Conservation (phyloP, 2,888 invertebrate species). For the Oasisia sp. region DNA sequence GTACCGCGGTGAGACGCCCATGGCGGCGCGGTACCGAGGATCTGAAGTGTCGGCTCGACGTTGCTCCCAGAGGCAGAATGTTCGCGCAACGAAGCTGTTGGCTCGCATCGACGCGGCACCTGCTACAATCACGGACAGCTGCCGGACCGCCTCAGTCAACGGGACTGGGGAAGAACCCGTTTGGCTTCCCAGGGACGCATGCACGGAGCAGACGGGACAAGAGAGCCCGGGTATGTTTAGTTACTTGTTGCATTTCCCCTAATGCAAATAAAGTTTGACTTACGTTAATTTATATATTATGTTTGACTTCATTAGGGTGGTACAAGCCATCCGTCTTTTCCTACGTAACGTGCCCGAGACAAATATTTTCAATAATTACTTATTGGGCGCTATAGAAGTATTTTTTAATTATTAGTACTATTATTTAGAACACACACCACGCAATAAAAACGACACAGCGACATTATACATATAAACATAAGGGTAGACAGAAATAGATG, state of each 20-base stretch:
- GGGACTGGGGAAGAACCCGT: neutral
- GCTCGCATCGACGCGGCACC: neutral
- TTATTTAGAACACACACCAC: no score
- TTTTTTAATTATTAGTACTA: no score
- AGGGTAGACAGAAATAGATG: no score
- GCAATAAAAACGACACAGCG: no score
- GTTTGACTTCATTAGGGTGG: no score
- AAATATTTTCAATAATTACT: no score
- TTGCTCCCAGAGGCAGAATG: neutral
- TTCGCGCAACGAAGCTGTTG: neutral
- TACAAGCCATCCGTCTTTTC: no score
- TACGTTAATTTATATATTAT: neutral
- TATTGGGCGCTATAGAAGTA: no score
- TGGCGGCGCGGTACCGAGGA: neutral
- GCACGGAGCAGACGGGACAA: neutral
- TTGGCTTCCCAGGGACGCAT: neutral
- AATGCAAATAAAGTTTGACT: neutral
- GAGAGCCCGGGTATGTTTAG: neutral
- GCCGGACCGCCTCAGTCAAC: neutral
- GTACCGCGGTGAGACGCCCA: neutral
- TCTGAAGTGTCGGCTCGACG: neutral
- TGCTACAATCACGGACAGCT: neutral
- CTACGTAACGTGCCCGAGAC: no score
- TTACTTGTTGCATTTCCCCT: neutral
- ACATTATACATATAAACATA: no score